phyloP scores from a whole-genome alignment of 2,888 invertebrate genomes.

The Drosophila diplacantha region DNA sequence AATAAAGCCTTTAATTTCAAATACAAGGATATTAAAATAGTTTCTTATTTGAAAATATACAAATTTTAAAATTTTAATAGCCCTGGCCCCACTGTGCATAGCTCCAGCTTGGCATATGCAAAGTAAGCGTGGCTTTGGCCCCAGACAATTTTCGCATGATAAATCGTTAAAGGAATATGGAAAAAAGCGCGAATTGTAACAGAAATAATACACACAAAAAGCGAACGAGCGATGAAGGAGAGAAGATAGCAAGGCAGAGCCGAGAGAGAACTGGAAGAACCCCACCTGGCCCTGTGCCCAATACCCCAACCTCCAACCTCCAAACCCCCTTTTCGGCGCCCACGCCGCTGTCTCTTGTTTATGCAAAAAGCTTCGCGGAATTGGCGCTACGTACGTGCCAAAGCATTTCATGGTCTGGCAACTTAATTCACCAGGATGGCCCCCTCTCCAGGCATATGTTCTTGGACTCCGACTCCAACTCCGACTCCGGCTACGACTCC shows the following conservation, averaged over 20 bases:
- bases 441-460: conserved; percentile 15
- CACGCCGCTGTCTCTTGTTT: conserved; percentile 60
- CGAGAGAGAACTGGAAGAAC: conserved; percentile 23
- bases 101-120: conserved; percentile 57
- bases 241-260: conserved; percentile 9
- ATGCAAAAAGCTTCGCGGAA: conserved; percentile 71
- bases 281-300: conserved; percentile 38
- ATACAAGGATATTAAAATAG: background rate
- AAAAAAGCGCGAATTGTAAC: conserved; percentile 63
- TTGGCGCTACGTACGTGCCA: conserved; percentile 75
- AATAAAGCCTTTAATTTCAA: too few relatives aligned
- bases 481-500: too few relatives aligned
- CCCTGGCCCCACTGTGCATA: conserved; percentile 20
- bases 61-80: background rate
- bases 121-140: conserved; percentile 55
- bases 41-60: background rate
- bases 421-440: conserved; percentile 69
- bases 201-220: conserved; percentile 49
- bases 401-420: conserved; percentile 77
- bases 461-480: background rate
- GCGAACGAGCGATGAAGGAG: conserved; percentile 15
- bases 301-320: conserved; percentile 19
- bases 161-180: conserved; percentile 73
- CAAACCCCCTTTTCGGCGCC: background rate
- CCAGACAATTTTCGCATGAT: conserved; percentile 72